Base-by-base conservation (phyloP, 1,140 invertebrate genomes). In the Diprion similis region DNA sequence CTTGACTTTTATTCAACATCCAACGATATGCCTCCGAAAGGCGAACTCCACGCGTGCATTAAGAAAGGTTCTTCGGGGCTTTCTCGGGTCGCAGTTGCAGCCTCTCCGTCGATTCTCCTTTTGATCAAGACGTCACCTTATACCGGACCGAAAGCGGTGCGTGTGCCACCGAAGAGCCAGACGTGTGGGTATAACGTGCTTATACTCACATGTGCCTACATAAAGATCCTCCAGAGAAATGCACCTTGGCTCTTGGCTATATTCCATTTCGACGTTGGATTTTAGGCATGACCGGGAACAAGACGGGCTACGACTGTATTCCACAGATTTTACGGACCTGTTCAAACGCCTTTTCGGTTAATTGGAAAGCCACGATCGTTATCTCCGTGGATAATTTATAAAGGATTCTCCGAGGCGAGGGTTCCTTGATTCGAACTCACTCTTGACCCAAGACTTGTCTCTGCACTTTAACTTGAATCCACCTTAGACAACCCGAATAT, bases 271-370 rank as follows among this genome's bases (percentile, higher is more conserved):
- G 24, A 37, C 24, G 24, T 6, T 37, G 24, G 24, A 9, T 59
- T 17, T 59, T 59, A 59, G 51, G n/a, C 51, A 15, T 13, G 51
- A 59, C 11, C 9, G 51, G 11, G 11, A 17, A 15, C 11, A 15
- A 17, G 51, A 9, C n/a, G 51, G n/a, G n/a, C 51, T 37, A 17
- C 11, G 51, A 59, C n/a, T 59, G 51, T 59, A 17, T 59, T 59
- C 11, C 51, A 59, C 4, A 17, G n/a, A 59, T 59, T 59, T 59
- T 59, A 59, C n/a, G 51, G 51, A 59, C 51, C 51, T 59, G 51
- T 59, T 59, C 11, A 59, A 59, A 59, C 51, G 51, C 51, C 51
- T 59, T 59, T 59, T 59, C 51, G n/a, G 51, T 59, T 59, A 59
- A 59, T 59, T 59, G 51, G 51, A 59, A 59, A 59, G 51, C 51